Conservation (phyloP, 2,797 vertebrate species). For the Lacerta agilis region DNA sequence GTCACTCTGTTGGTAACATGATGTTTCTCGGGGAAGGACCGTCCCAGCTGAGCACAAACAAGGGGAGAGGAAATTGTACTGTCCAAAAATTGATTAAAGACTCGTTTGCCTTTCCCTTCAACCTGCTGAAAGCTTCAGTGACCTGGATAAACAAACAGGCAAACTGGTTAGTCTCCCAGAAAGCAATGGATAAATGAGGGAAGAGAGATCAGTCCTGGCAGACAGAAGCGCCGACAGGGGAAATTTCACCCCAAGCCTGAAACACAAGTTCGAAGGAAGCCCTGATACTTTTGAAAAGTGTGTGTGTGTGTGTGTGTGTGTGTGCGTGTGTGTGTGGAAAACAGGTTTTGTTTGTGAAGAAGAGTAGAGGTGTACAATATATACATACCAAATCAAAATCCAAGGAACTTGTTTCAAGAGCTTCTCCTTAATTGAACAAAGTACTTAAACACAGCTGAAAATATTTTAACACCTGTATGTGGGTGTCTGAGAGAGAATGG, state of each 20-base stretch:
- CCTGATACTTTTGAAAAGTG: constrained; percentile 8
- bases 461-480: background rate
- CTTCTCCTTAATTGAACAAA: background rate
- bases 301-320: too few species aligned
- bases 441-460: background rate
- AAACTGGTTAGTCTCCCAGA: constrained; percentile 69
- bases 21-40: constrained; percentile 58
- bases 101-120: constrained; percentile 73
- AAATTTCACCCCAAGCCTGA: background rate
- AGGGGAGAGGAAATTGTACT: constrained; percentile 68
- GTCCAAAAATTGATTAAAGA: constrained; percentile 75
- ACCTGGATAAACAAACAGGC: constrained; percentile 63
- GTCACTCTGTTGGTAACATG: constrained; percentile 52
- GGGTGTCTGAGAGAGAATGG: background rate
- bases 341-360: constrained; percentile 41
- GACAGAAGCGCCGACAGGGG: constrained; percentile 52
- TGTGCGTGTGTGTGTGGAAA: background rate
- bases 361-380: background rate
- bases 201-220: constrained; percentile 59
- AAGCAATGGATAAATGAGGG: constrained; percentile 69
- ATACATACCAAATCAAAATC: too few species aligned
- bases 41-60: constrained; percentile 71
- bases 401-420: background rate
- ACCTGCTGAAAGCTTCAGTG: constrained; percentile 69
- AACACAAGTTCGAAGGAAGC: background rate